Evolutionary conservation across 2,888 invertebrate species (phyloP).

Genomic region (Gastrophysa polygoni): DNA sequence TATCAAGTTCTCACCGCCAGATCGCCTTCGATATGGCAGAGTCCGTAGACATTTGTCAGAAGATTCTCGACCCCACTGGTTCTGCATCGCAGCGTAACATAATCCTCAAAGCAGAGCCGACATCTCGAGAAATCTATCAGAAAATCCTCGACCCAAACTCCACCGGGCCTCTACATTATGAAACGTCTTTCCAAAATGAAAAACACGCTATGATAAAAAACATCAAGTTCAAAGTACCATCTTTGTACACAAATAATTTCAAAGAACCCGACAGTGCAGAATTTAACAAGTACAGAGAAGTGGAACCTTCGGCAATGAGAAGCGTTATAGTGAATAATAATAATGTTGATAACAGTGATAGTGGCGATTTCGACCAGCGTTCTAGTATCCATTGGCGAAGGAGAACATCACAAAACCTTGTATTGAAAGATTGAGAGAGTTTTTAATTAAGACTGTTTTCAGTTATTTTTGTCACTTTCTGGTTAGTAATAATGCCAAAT

Average conservation of each 20-base stretch:
- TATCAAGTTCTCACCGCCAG: slow-evolving; percentile 46
- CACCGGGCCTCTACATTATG: slow-evolving; percentile 48
- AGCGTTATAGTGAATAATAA: slow-evolving; percentile 52
- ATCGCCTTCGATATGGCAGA: slow-evolving; percentile 49
- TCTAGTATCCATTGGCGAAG: slow-evolving; percentile 61
- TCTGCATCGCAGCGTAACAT: slow-evolving; percentile 33
- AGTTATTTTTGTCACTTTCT: not conserved
- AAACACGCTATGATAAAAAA: slow-evolving; percentile 55
- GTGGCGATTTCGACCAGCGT: slow-evolving; percentile 23
- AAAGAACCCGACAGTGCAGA: slow-evolving; percentile 27
- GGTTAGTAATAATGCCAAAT: slow-evolving; percentile 10
- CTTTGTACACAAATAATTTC: slow-evolving; percentile 51
- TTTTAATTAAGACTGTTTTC: slow-evolving; percentile 33
- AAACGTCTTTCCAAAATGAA: slow-evolving; percentile 53
- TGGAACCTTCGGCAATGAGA: slow-evolving; percentile 40
- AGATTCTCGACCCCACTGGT: slow-evolving; percentile 50
- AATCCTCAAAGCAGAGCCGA: slow-evolving; percentile 40
- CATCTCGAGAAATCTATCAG: slow-evolving; percentile 46
- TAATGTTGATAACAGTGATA: slow-evolving; percentile 20
- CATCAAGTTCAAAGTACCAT: slow-evolving; percentile 58
- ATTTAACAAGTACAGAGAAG: slow-evolving; percentile 38
- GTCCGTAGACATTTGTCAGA: slow-evolving; percentile 54
- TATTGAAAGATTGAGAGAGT: slow-evolving; percentile 38
- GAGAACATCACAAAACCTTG: slow-evolving; percentile 54
- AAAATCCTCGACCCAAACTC: slow-evolving; percentile 44